Base-by-base conservation (phyloP, 2,113 vertebrate genomes). In the Ovis canadensis region DNA sequence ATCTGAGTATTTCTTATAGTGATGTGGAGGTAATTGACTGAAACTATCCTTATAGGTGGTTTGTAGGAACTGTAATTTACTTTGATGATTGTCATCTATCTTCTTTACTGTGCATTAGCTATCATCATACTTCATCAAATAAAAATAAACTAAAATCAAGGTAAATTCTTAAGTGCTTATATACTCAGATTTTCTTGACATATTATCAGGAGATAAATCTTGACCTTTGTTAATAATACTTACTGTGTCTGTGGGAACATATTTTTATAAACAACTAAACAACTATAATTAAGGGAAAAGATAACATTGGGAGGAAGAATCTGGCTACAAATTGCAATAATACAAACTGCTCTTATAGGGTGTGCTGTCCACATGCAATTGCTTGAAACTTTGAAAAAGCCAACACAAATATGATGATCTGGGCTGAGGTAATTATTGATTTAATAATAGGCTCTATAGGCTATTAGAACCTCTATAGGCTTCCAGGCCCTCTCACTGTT, bases 81-180 rank as follows among this genome's bases (percentile, higher is more conserved):
- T 57, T 80, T 23, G 48, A 78, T 19, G 67, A 43, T 29, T 36
- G 6, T 29, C 80, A 54, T 33, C 62, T 77, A 16, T 90, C 84
- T 81, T 92, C 40, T 36, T 54, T 88, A 29, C 48, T 74, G 5
- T 45, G 15, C 67, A 33, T 43, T 93, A 91, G 12, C n/a, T 57
- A 90, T 54, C 60, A 55, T n/a, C 74, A 84, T 23, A 71, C 54
- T 31, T 40, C 16, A 83, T 74, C 82, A 91, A 85, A 74, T 57
- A 67, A 88, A 95, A 97, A 83, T 86, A 80, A 91, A 88, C 77
- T 81, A 67, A 94, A 91, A 67, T 77, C 55, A 74, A 82, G 29
- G 16, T 78, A 59, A 95, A 81, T 40, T 81, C 62, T 85, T 96
- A 96, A 95, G 88, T 88, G 59, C 60, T 64, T 19, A 57, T 25